Conservation (phyloP, 2,888 invertebrate species). For the Scrobipalpa atriplicella region DNA sequence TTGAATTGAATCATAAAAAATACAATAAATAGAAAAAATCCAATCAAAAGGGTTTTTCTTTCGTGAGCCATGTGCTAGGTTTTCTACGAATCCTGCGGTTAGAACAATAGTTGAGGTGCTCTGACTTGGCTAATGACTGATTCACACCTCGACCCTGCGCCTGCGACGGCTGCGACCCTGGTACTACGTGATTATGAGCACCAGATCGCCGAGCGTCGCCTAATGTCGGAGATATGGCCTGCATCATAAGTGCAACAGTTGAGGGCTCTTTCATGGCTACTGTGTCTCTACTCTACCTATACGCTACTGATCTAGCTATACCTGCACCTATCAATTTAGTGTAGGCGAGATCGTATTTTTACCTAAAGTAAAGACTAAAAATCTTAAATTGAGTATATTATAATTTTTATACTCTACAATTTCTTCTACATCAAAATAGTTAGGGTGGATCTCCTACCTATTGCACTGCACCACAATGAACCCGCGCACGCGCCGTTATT, state of each 20-base stretch:
- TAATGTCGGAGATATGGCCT: neutral
- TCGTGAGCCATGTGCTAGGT: neutral
- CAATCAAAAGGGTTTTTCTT: neutral
- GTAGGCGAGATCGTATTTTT: too few species aligned
- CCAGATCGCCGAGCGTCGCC: neutral
- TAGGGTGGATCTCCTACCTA: too few species aligned
- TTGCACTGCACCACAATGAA: neutral
- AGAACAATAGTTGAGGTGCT: neutral
- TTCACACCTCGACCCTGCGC: neutral
- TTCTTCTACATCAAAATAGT: too few species aligned
- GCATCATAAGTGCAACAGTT: neutral
- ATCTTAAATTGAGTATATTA: too few species aligned
- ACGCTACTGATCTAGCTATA: too few species aligned
- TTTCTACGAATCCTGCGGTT: constrained; percentile 6
- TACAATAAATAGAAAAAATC: neutral
- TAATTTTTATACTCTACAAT: too few species aligned
- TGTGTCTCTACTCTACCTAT: too few species aligned
- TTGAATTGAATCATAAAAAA: too few species aligned
- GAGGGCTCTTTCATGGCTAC: neutral
- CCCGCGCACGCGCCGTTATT: neutral
- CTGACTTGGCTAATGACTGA: neutral
- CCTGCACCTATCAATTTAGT: too few species aligned
- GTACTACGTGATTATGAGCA: neutral
- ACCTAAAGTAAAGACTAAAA: too few species aligned
- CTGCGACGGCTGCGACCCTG: neutral